phyloP scores from a whole-genome alignment of 2,113 vertebrate species.

The Macrotis lagotis region DNA sequence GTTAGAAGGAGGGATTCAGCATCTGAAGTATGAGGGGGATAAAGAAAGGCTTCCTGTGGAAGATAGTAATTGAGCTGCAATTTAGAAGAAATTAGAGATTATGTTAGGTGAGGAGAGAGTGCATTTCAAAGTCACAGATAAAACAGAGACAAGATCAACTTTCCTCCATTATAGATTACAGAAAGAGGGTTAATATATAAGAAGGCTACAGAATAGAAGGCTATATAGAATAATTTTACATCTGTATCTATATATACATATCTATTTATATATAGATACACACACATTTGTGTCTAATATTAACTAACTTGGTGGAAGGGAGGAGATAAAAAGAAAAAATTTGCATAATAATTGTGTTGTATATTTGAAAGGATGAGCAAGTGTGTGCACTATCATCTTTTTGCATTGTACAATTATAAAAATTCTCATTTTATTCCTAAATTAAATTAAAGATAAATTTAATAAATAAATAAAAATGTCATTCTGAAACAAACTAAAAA shows the following conservation, averaged over 20 bases:
- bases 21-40: neutral
- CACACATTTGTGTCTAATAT: neutral
- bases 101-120: neutral
- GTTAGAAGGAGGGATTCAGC: neutral
- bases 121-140: neutral
- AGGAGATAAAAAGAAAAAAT: neutral
- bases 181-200: neutral
- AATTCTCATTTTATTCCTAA: neutral
- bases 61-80: neutral
- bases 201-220: neutral
- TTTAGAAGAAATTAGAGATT: neutral
- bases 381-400: neutral
- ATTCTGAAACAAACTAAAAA: neutral
- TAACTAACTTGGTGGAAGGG: neutral
- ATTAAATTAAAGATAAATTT: neutral
- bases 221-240: neutral
- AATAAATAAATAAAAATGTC: neutral
- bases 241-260: neutral
- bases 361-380: neutral
- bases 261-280: neutral
- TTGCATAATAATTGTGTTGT: neutral
- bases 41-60: neutral
- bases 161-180: neutral
- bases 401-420: neutral
- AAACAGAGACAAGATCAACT: neutral